Percentiles rank a stretch among this genome's conserved stretches.
These are phyloP conservation scores for Taenaris catops DNA, from an alignment of 2,888 invertebrate species.

Conservation along the genomic window DNA sequence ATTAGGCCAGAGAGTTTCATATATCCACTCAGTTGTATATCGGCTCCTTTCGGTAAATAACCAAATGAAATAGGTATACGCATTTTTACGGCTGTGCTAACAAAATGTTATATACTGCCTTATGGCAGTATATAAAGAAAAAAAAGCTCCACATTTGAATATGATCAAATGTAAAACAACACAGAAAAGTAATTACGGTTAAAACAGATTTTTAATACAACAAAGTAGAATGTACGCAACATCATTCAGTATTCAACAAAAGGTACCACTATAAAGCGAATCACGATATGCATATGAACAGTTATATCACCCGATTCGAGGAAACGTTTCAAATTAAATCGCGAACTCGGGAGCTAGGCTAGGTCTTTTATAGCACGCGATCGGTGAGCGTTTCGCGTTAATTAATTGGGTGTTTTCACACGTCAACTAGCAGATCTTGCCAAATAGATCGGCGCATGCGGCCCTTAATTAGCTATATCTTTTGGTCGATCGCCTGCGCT, in stretches of 20 bases:
- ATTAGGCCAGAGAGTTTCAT: too few species aligned
- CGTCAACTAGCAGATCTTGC: conserved; percentile 75
- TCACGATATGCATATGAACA: conserved; percentile 25
- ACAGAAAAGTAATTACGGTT: background rate
- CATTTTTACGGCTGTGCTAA: too few species aligned
- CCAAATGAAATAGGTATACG: too few species aligned
- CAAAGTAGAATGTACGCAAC: conserved; percentile 8
- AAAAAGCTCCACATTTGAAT: too few species aligned
- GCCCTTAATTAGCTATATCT: conserved; percentile 77
- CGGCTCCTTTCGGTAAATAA: too few species aligned
- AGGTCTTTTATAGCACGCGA: conserved; percentile 57
- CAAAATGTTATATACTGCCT: too few species aligned
- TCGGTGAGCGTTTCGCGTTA: conserved; percentile 58
- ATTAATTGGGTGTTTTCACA: conserved; percentile 81
- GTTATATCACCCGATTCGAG: conserved; percentile 28
- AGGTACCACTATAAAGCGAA: conserved; percentile 13
- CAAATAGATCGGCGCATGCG: conserved; percentile 74
- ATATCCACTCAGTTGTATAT: too few species aligned
- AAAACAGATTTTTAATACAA: conserved; percentile 6
- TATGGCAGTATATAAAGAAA: too few species aligned
- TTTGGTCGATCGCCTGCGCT: conserved; percentile 61
- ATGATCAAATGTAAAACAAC: too few species aligned
- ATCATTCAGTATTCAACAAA: conserved; percentile 15
- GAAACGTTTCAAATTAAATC: conserved; percentile 45
- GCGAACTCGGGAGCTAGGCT: conserved; percentile 43